Evolutionary conservation across 1,140 invertebrate genomes (phyloP).

Genomic region (Mylabris phalerata): DNA sequence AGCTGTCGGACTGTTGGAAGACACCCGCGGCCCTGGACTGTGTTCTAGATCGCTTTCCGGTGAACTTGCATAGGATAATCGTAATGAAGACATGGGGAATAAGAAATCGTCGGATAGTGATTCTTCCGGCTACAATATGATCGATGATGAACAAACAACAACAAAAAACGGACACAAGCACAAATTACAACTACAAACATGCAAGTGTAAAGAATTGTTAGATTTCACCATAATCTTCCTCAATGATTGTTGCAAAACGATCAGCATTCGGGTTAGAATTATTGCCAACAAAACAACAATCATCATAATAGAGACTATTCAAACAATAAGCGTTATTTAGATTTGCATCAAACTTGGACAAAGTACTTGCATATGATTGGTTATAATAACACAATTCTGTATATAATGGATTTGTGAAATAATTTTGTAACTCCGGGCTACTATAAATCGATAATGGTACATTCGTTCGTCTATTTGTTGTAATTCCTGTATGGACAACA

Average conservation of each 20-base stretch:
- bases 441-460: conserved; percentile 38
- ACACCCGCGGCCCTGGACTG: conserved; percentile 63
- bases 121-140: conserved; percentile 63
- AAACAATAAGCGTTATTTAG: too few species aligned
- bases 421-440: conserved; percentile 25
- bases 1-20: conserved; percentile 47
- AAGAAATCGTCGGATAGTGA: conserved; percentile 91
- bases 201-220: conserved; percentile 17
- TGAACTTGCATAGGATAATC: conserved; percentile 91
- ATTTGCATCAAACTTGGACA: conserved; percentile 11
- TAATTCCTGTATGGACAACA: too few species aligned
- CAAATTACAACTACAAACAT: neutral
- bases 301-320: neutral
- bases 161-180: neutral
- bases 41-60: conserved; percentile 91
- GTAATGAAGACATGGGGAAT: conserved; percentile 90
- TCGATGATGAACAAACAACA: conserved; percentile 9
- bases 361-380: conserved; percentile 34
- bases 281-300: conserved; percentile 2
- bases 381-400: conserved; percentile 28
- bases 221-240: conserved; percentile 33
- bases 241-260: conserved; percentile 4
- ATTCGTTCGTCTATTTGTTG: conserved; percentile 18
- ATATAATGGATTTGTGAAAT: conserved; percentile 18
- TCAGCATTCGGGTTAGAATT: neutral